Conservation (phyloP, 2,888 invertebrate genomes). For the Schizaphis graminum region DNA sequence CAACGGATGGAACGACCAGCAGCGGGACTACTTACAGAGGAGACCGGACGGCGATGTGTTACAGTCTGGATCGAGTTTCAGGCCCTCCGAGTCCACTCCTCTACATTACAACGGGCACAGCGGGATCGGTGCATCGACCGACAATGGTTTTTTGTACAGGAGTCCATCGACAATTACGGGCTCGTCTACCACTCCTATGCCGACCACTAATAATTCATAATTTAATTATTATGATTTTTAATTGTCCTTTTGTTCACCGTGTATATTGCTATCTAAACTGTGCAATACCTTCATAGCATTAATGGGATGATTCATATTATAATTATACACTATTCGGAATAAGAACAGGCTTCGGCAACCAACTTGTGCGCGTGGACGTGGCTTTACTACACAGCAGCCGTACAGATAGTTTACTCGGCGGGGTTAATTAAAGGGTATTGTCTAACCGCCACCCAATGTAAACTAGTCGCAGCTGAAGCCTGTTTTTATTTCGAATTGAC, state of each 20-base stretch:
- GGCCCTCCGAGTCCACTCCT: conserved; percentile 55
- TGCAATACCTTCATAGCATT: background rate
- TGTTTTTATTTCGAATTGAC: no score
- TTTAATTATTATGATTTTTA: background rate
- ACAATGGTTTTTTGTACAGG: conserved; percentile 63
- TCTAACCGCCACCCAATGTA: no score
- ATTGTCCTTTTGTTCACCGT: background rate
- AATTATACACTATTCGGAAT: no score
- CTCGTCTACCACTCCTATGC: conserved; percentile 54
- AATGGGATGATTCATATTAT: background rate
- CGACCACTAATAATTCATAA: conserved; percentile 13
- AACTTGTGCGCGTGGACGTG: no score
- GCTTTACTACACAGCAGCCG: no score
- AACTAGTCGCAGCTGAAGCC: no score
- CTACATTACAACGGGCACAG: conserved; percentile 67
- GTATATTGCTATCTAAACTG: background rate
- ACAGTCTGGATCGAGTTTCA: conserved; percentile 22
- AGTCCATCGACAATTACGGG: background rate
- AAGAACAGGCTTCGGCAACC: no score
- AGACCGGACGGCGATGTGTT: conserved; percentile 59
- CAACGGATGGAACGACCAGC: conserved; percentile 48
- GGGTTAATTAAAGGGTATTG: no score
- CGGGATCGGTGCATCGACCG: conserved; percentile 70
- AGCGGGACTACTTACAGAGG: conserved; percentile 39
- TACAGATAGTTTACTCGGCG: no score